Evolutionary conservation across 2,113 vertebrate genomes (phyloP), one percentile per base, ranked within the genome.

Genomic region (Melanerpes aurifrons): DNA sequence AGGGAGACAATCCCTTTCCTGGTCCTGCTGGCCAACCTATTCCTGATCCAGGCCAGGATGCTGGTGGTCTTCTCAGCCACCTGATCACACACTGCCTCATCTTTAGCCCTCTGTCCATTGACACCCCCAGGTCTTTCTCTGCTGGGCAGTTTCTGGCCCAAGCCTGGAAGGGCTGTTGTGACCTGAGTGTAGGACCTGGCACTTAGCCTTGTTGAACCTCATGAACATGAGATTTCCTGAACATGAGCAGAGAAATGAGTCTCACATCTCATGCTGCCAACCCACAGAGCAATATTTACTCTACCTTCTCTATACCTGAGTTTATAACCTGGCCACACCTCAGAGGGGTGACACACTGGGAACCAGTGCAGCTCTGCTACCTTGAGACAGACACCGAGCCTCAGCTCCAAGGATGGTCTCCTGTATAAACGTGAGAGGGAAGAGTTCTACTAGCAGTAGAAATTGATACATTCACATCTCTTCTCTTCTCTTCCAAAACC

Each of bases 391-490:
- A 62, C 10, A 7, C 43, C 4, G 6, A 76, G 16, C 10, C 50
- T 25, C 20, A 80, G 35, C 35, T 63, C 40, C 59, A 63, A 53
- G 53, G 21, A 32, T 1, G 35, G 21, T 4, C 17, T 48, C 8
- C 74, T 61, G 45, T n/a, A 45, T 13, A n/a, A 74, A 91, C 63
- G 70, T 61, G 25, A 73, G 90, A 80, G 10, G 7, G 54, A 69
- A 72, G 9, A 4, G 7, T 37, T 87, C 75, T 56, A 58, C 45
- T 47, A 75, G 12, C 32, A 83, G 26, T 18, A 92, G 76, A 90
- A 92, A 69, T 91, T 91, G 91, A 69, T 62, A 94, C 79, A 91
- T 66, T 78, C 0, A 7, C 26, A 58, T 81, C 87, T 85, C 59
- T 81, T 67, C 24, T 61, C 45, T 83, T 68, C 25, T 43, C 29